Evolutionary conservation across 2,113 vertebrate species (phyloP).

Genomic region (Gavia stellata): DNA sequence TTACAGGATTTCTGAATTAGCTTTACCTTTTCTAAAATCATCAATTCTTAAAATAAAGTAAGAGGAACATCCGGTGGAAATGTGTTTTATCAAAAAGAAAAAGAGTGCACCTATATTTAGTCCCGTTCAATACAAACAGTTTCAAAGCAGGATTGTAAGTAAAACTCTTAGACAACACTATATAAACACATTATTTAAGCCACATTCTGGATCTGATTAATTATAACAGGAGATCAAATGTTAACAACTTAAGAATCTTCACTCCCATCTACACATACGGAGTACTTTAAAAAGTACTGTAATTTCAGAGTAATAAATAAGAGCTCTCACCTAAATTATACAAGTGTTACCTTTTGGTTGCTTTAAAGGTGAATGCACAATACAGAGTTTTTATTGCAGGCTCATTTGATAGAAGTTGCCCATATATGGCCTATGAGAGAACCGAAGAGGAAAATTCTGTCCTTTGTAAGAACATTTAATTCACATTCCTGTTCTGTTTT

Average conservation of each 20-base stretch:
- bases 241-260: slow-evolving; percentile 66
- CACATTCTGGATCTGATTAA: slow-evolving; percentile 62
- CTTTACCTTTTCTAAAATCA: slow-evolving; percentile 42
- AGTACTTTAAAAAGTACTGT: slow-evolving; percentile 46
- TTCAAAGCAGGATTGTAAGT: slow-evolving; percentile 11
- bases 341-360: slow-evolving; percentile 1
- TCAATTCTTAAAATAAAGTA: slow-evolving; percentile 38
- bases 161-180: slow-evolving; percentile 5
- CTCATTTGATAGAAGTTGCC: slow-evolving; percentile 45
- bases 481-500: slow-evolving; percentile 60
- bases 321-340: slow-evolving; percentile 39
- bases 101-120: slow-evolving; percentile 19
- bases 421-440: slow-evolving; percentile 57
- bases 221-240: slow-evolving; percentile 66
- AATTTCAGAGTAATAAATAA: slow-evolving; percentile 59
- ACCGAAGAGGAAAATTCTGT: slow-evolving; percentile 23
- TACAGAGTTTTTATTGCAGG: slow-evolving; percentile 28
- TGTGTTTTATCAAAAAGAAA: slow-evolving; percentile 48
- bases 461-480: slow-evolving; percentile 35
- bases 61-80: slow-evolving; percentile 43
- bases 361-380: slow-evolving; percentile 18
- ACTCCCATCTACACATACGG: slow-evolving; percentile 11
- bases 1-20: slow-evolving; percentile 60
- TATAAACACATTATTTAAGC: slow-evolving; percentile 50
- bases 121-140: neutral